Percentiles rank a stretch among this genome's conserved stretches.
These are phyloP conservation scores for Cranoglanis bouderius DNA, from an alignment of 2,113 vertebrate species.

Conservation along the genomic window DNA sequence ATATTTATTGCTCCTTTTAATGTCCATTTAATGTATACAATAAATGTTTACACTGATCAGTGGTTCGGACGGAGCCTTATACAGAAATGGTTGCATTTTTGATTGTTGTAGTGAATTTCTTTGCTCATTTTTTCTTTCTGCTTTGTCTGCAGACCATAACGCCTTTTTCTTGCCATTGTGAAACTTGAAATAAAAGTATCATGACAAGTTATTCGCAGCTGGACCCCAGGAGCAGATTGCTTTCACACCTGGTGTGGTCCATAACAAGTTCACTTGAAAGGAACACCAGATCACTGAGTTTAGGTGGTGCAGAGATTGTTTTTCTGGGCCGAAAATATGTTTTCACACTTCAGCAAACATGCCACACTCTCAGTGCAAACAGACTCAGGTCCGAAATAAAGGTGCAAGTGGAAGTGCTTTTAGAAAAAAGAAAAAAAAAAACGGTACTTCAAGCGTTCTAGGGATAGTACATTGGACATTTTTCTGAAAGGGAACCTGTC, in stretches of 20 bases:
- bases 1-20: not conserved
- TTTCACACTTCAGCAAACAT: conserved; percentile 14
- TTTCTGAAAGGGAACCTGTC: no score
- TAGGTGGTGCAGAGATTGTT: not conserved
- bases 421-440: no score
- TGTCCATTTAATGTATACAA: not conserved
- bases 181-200: not conserved
- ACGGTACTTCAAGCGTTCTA: not conserved
- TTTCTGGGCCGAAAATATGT: not conserved
- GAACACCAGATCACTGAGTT: not conserved
- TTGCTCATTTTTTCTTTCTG: not conserved
- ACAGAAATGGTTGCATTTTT: not conserved
- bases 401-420: not conserved
- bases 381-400: not conserved
- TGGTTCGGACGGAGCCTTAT: not conserved
- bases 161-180: not conserved
- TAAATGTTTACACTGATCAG: not conserved
- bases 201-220: not conserved
- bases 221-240: conserved; percentile 17
- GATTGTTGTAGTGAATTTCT: not conserved
- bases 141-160: not conserved
- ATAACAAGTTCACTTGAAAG: conserved; percentile 9
- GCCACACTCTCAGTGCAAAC: not conserved
- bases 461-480: no score
- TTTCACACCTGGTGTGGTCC: not conserved